phyloP scores from a whole-genome alignment of 2,113 vertebrate species.

The Tachuris rubrigastra region DNA sequence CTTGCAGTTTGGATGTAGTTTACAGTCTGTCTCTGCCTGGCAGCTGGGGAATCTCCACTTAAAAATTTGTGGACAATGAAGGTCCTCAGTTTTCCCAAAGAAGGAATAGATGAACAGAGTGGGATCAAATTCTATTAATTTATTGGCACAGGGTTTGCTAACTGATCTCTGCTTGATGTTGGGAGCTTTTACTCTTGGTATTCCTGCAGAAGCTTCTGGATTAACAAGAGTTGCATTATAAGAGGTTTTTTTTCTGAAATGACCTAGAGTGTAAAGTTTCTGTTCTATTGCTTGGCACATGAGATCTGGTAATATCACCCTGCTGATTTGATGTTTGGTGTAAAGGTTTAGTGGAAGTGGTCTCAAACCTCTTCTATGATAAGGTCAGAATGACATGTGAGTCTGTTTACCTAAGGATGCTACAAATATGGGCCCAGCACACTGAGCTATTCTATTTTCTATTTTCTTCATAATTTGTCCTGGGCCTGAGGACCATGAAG shows the following conservation, averaged over 20 bases:
- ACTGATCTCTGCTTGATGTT: neutral
- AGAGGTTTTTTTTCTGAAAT: neutral
- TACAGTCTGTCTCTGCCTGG: neutral
- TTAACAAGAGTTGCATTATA: neutral
- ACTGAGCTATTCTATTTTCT: neutral
- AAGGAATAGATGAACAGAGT: neutral
- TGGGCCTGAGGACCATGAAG: neutral
- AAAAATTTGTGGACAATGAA: neutral
- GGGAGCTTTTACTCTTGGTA: neutral
- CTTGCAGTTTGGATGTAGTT: neutral
- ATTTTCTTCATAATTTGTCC: neutral
- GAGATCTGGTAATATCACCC: neutral
- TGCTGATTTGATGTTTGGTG: neutral
- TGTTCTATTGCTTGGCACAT: neutral
- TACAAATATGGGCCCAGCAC: neutral
- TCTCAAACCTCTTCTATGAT: rapidly evolving
- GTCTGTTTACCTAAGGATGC: neutral
- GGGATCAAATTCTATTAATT: neutral
- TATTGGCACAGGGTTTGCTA: neutral
- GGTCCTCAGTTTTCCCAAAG: neutral
- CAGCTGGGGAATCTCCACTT: neutral
- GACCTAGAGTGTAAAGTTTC: neutral
- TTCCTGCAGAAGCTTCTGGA: neutral
- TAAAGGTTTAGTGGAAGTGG: neutral
- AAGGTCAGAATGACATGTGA: neutral